phyloP scores from a whole-genome alignment of 2,888 invertebrate genomes.

The Athrips mouffetella region DNA sequence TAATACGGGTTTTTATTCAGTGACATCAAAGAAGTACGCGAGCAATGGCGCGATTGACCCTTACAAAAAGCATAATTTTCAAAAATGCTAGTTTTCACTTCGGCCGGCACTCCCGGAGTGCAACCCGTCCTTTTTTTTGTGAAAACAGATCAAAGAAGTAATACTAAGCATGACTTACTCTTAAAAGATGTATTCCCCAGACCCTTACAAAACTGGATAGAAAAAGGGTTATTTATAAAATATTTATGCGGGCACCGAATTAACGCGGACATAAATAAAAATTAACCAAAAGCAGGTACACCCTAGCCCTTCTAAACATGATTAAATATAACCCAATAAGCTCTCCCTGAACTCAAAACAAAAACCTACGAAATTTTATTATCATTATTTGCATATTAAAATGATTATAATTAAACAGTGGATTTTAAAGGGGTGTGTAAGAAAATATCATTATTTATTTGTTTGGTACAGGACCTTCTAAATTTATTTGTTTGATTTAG shows the following conservation, averaged over 20 bases:
- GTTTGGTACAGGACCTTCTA: no score
- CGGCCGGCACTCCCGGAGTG: no score
- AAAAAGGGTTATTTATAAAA: conserved; percentile 29
- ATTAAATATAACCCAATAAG: conserved; percentile 73
- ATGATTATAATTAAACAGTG: conserved; percentile 63
- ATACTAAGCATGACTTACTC: not conserved
- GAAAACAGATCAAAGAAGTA: no score
- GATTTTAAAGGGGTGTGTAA: conserved; percentile 8
- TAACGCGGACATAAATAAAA: conserved; percentile 62
- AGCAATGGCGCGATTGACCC: no score
- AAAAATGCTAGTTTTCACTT: no score
- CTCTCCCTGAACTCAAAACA: conserved; percentile 61
- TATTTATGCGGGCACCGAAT: conserved; percentile 49
- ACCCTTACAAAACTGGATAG: not conserved
- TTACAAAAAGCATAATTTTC: no score
- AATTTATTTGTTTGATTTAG: no score
- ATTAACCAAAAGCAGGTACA: conserved; percentile 58
- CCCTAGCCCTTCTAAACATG: conserved; percentile 55
- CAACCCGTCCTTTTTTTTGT: no score
- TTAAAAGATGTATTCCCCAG: not conserved
- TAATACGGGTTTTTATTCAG: no score
- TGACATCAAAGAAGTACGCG: no score
- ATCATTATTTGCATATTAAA: conserved; percentile 78
- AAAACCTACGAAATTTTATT: conserved; percentile 73
- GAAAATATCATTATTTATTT: no score